Evolutionary conservation across 2,797 vertebrate genomes (phyloP).

Genomic region (Sebastes jordani): DNA sequence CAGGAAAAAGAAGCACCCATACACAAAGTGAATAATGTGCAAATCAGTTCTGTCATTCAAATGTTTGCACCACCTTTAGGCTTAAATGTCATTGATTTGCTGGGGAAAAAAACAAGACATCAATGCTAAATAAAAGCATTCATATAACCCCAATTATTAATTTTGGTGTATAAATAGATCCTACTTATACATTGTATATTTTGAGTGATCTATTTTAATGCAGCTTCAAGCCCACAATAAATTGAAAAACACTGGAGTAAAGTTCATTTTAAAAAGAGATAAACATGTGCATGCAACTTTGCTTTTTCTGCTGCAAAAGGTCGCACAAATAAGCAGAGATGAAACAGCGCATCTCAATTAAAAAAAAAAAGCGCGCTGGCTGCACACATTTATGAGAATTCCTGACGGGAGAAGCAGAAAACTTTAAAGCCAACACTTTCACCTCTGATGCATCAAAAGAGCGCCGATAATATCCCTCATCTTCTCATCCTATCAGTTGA

Average conservation of each 20-base stretch:
- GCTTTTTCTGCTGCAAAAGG: background rate
- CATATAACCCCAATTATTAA: constrained; percentile 1
- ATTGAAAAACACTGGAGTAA: background rate
- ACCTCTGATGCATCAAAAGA: background rate
- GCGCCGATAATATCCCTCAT: background rate
- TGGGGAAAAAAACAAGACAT: background rate
- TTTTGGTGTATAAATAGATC: constrained; percentile 14
- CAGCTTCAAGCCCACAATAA: background rate
- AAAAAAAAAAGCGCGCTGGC: background rate
- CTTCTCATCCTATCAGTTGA: too few species aligned
- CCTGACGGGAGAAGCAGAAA: constrained; percentile 41
- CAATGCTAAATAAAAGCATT: background rate
- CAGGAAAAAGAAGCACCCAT: constrained; percentile 19
- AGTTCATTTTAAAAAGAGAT: background rate
- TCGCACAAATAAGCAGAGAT: background rate
- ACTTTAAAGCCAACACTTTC: constrained; percentile 49
- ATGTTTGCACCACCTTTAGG: constrained; percentile 22
- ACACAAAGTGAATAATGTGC: constrained; percentile 49
- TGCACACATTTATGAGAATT: constrained; percentile 31
- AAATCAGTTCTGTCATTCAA: constrained; percentile 55
- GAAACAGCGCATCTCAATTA: constrained; percentile 16
- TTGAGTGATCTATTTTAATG: background rate
- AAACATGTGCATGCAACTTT: background rate
- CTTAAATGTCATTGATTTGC: constrained; percentile 27
- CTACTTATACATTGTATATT: background rate